Evolutionary conservation across 2,888 invertebrate genomes (phyloP).

Genomic region (Folsomia manolachei): DNA sequence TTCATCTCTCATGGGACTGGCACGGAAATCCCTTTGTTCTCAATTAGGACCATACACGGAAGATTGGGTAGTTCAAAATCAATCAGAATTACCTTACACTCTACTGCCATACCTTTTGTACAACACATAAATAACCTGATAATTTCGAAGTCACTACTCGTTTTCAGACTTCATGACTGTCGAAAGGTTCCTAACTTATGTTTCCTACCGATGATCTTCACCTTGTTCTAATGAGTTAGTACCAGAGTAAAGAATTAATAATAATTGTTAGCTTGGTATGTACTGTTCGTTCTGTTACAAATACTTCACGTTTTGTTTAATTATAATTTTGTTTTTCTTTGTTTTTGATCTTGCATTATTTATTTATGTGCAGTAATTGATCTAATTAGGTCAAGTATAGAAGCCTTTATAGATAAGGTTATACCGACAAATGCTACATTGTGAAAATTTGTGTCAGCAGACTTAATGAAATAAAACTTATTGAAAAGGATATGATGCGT

Average conservation of each 20-base stretch:
- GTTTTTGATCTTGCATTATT: not conserved
- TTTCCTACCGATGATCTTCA: not conserved
- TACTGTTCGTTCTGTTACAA: not conserved
- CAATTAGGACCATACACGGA: conserved; percentile 33
- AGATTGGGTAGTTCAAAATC: conserved; percentile 40
- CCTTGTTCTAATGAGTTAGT: too few species aligned
- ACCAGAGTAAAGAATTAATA: not conserved
- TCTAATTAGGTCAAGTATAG: too few species aligned
- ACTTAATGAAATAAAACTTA: too few species aligned
- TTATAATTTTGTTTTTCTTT: not conserved
- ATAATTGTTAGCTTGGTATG: not conserved
- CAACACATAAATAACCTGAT: too few species aligned
- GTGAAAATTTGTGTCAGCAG: too few species aligned
- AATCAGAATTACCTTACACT: conserved; percentile 35
- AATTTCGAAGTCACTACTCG: too few species aligned
- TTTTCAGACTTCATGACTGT: too few species aligned
- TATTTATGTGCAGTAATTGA: not conserved
- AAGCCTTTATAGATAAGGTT: not conserved
- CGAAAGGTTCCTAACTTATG: not conserved
- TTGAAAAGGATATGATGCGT: too few species aligned
- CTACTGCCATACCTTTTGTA: conserved; percentile 27
- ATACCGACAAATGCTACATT: not conserved
- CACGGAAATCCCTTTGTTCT: conserved; percentile 20
- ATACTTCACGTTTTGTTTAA: not conserved
- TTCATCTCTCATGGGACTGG: conserved; percentile 29